Evolutionary conservation across 2,113 vertebrate species (phyloP).

Genomic region (cattle (Bos taurus)): DNA sequence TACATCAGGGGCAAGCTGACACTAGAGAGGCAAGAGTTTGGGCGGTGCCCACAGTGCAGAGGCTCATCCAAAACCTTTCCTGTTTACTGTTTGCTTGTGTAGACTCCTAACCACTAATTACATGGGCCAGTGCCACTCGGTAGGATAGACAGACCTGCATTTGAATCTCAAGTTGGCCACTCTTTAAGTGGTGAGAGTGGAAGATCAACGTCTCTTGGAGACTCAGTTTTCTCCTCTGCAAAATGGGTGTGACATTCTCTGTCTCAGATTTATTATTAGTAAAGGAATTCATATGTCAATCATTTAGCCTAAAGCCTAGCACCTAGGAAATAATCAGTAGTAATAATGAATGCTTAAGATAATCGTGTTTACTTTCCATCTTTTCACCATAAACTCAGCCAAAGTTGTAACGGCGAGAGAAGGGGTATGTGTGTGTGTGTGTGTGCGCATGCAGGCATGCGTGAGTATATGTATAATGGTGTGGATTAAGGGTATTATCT

Average conservation of each 20-base stretch:
- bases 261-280: background rate
- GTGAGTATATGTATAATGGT: background rate
- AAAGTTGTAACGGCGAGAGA: background rate
- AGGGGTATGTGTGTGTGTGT: rapidly evolving
- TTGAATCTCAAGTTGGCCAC: background rate
- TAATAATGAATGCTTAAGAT: background rate
- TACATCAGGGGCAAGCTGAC: background rate
- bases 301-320: background rate
- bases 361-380: background rate
- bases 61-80: background rate
- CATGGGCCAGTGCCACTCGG: background rate
- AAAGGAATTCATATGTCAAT: background rate
- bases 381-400: background rate
- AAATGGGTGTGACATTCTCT: background rate
- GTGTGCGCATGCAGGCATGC: rapidly evolving
- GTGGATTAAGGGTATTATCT: background rate
- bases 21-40: background rate
- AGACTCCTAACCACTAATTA: background rate
- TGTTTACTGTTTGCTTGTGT: background rate
- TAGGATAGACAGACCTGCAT: background rate
- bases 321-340: background rate
- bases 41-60: no score
- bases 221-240: background rate
- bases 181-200: background rate
- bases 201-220: background rate